Percentiles rank a stretch among this genome's conserved stretches.
phyloP scores from a whole-genome alignment of 1,140 invertebrate species.

The Drosophila watanabei region DNA sequence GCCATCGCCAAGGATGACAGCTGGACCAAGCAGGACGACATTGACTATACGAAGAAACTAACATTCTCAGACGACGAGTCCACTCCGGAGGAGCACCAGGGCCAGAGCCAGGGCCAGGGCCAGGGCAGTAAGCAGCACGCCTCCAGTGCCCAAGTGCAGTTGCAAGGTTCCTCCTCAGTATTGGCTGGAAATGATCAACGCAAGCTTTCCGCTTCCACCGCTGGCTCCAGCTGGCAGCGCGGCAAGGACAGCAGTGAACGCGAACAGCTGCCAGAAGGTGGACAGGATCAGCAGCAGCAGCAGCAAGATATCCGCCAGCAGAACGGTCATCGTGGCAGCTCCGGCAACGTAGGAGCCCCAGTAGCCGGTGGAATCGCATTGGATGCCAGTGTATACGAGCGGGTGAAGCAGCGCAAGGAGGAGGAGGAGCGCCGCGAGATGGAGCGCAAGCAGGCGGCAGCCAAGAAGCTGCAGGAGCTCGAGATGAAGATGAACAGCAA shows the following conservation, averaged over 20 bases:
- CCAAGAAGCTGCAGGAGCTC: slow-evolving; percentile 89
- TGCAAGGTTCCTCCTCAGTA: slow-evolving; percentile 45
- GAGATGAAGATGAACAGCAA: slow-evolving; percentile 88
- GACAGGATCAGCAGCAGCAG: slow-evolving; percentile 59
- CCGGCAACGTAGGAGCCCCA: slow-evolving; percentile 55
- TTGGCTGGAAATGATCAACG: slow-evolving; percentile 53
- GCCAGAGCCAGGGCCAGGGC: slow-evolving; percentile 8
- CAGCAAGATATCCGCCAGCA: slow-evolving; percentile 75
- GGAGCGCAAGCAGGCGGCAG: slow-evolving; percentile 87
- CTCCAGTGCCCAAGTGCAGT: slow-evolving; percentile 13
- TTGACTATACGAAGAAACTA: slow-evolving; percentile 98
- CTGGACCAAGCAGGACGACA: slow-evolving; percentile 96
- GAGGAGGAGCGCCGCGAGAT: slow-evolving; percentile 91
- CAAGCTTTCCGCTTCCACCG: slow-evolving; percentile 48
- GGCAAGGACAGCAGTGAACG: slow-evolving; percentile 85
- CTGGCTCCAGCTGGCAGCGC: slow-evolving; percentile 63
- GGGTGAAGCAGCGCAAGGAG: slow-evolving; percentile 90
- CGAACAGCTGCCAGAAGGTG: slow-evolving; percentile 66
- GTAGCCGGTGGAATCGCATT: slow-evolving; percentile 67
- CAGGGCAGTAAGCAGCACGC: slow-evolving; percentile 42
- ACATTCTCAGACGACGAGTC: slow-evolving; percentile 97
- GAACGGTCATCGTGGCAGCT: slow-evolving; percentile 79
- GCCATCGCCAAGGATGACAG: slow-evolving; percentile 95
- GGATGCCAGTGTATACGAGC: slow-evolving; percentile 86
- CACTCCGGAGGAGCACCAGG: slow-evolving; percentile 85